A percentile compares a stretch with the other conserved stretches of the same genome.
Conservation (phyloP, 1,140 invertebrate species). For the Dolichoris vasculosae region DNA sequence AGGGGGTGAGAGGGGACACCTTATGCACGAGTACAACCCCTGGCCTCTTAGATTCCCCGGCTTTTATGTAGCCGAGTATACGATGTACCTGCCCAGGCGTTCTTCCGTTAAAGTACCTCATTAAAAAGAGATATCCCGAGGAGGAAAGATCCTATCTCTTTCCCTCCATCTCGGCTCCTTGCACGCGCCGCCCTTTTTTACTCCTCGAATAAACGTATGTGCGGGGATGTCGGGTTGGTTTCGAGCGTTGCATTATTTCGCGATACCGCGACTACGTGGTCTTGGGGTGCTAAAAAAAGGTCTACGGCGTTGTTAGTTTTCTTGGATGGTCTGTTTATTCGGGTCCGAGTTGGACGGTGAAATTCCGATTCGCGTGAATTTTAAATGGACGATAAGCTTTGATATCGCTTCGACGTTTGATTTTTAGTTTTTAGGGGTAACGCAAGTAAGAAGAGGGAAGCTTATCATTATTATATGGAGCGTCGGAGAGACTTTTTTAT, state of each 20-base stretch:
- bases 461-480: background rate
- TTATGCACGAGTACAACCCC: background rate
- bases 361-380: background rate
- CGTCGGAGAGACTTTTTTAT: no score
- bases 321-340: background rate
- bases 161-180: background rate
- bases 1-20: no score
- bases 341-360: background rate
- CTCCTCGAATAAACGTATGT: background rate
- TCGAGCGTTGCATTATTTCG: constrained; percentile 10
- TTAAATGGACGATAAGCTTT: background rate
- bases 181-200: background rate
- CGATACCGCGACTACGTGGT: background rate
- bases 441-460: background rate
- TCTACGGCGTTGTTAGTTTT: background rate
- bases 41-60: background rate
- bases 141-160: background rate
- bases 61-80: background rate
- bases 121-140: background rate
- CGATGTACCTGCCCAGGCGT: background rate
- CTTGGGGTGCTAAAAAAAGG: no score
- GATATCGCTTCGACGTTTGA: background rate
- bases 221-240: background rate
- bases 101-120: background rate
- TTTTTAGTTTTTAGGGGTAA: background rate